A percentile compares a stretch with the other conserved stretches of the same genome.
Evolutionary conservation across 2,113 vertebrate species (phyloP).

Genomic region (Malurus alboscapulatus): DNA sequence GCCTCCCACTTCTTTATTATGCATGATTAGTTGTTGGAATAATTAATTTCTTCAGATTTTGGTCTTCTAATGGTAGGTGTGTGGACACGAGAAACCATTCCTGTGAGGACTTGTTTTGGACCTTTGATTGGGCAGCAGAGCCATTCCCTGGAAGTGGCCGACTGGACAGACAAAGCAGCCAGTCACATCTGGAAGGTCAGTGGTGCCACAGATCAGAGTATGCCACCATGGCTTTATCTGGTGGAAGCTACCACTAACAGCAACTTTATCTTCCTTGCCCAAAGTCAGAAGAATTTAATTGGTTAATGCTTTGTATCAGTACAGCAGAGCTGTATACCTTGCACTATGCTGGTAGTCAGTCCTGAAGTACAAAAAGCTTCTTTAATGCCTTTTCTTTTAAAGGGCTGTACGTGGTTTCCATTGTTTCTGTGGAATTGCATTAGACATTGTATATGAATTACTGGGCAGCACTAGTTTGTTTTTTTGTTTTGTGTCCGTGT

Average conservation of each 20-base stretch:
- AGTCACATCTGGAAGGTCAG: slow-evolving; percentile 96
- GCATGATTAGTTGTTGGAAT: background rate
- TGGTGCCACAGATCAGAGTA: background rate
- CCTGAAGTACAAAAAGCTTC: background rate
- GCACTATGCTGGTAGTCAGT: background rate
- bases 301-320: background rate
- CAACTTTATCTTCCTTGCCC: background rate
- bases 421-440: background rate
- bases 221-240: background rate
- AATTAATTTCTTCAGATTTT: slow-evolving; percentile 40
- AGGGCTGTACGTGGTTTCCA: background rate
- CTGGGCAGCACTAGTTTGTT: slow-evolving; percentile 7
- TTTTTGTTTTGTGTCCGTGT: background rate
- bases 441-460: background rate
- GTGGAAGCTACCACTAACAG: background rate
- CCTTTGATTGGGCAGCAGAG: slow-evolving; percentile 95
- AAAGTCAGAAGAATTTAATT: background rate
- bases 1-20: background rate
- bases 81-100: slow-evolving; percentile 88
- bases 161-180: slow-evolving; percentile 92
- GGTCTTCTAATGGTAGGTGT: slow-evolving; percentile 79
- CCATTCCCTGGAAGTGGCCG: slow-evolving; percentile 88
- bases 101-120: slow-evolving; percentile 93
- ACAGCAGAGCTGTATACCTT: background rate
- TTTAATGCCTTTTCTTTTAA: background rate